A percentile compares a stretch with the other conserved stretches of the same genome.
Evolutionary conservation across 2,113 vertebrate species (phyloP).

Genomic region (Ardeotis arabs): DNA sequence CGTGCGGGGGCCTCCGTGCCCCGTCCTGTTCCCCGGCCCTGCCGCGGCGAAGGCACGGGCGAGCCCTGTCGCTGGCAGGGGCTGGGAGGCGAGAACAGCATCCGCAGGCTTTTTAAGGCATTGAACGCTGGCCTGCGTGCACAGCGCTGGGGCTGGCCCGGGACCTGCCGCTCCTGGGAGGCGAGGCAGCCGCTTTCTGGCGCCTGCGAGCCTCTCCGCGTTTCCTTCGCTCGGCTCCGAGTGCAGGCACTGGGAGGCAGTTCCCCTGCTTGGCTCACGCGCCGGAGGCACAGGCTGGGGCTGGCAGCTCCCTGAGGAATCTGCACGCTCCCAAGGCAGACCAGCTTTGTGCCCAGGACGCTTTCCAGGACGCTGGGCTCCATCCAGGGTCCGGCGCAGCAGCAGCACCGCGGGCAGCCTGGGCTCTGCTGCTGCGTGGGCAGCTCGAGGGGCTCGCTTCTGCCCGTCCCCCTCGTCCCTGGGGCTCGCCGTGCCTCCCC

Average conservation of each 20-base stretch:
- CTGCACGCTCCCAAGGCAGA: fast-evolving
- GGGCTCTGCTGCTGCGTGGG: background rate
- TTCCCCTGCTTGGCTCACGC: fast-evolving
- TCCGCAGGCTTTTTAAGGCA: conserved; percentile 20
- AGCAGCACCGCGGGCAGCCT: background rate
- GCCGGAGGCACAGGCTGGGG: background rate
- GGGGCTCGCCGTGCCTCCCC: background rate
- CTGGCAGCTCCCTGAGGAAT: background rate
- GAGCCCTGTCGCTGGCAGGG: background rate
- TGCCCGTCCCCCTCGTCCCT: fast-evolving
- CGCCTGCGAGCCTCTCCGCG: fast-evolving
- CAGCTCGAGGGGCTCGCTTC: background rate
- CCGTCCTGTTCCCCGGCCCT: fast-evolving
- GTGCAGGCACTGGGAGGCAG: background rate
- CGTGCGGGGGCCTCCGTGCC: background rate
- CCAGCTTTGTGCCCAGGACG: fast-evolving
- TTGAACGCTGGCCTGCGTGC: background rate
- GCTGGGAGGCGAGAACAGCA: background rate
- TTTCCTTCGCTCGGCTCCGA: background rate
- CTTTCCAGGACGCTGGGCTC: background rate
- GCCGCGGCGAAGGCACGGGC: background rate
- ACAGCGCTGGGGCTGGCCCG: background rate
- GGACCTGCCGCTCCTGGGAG: too few species aligned
- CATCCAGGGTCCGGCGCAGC: background rate
- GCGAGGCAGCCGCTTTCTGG: background rate